These are phyloP conservation scores for Bujurquina vittata DNA, from an alignment of 2,113 vertebrate genomes.

Conservation along the genomic window DNA sequence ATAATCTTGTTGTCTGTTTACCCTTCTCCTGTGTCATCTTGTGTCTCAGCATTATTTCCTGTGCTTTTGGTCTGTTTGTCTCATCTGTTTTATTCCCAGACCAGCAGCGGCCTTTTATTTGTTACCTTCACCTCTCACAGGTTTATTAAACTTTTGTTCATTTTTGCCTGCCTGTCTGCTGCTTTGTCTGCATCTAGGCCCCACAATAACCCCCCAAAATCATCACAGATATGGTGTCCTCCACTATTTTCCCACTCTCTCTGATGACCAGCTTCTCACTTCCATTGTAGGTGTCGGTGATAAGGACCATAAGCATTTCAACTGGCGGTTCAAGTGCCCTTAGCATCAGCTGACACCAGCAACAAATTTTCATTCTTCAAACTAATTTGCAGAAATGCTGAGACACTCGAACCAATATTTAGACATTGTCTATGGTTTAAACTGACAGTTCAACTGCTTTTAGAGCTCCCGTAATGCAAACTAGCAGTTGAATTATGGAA, in stretches of 20 bases:
- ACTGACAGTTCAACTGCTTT: neutral
- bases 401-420: neutral
- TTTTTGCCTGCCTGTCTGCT: neutral
- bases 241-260: neutral
- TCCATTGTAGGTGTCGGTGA: neutral
- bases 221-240: accelerated
- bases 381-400: neutral
- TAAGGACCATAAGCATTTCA: neutral
- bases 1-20: neutral
- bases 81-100: no score
- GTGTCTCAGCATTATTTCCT: neutral
- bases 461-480: neutral
- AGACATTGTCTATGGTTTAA: neutral
- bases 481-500: neutral
- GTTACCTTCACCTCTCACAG: no score
- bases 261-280: neutral
- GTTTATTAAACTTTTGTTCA: neutral
- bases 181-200: neutral
- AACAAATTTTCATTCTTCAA: neutral
- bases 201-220: neutral
- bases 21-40: neutral
- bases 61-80: neutral
- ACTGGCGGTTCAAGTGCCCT: neutral
- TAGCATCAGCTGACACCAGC: neutral
- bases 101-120: no score